Base-by-base conservation (phyloP, 2,113 vertebrate genomes). In the Ceyx margarethae region DNA sequence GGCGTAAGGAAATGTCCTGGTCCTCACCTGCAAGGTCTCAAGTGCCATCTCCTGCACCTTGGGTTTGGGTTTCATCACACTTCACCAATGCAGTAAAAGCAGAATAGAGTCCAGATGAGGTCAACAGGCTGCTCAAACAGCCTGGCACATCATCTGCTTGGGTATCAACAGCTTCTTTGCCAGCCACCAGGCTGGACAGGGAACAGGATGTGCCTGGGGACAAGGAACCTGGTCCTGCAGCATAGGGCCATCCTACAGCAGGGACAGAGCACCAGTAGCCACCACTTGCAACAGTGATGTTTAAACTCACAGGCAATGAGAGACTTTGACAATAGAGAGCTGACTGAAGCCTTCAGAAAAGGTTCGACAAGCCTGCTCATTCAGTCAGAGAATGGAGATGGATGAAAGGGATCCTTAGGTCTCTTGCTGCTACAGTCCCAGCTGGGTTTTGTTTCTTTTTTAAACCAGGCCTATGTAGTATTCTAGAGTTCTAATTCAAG, bases 241-340 rank as follows among this genome's bases (percentile, higher is more conserved):
- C 2, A 0, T 1, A 14, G 2, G 1, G 10, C 46, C n/a, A 19
- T 11, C 37, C 61, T 8, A 4, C 4, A 2, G 5, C 57, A 43
- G n/a, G 11, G 28, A 58, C 28, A 18, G 35, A 65, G n/a, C 42
- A 19, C 17, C 22, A 46, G 26, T 3, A 35, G 65, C 35, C 4
- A 0, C 18, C 2, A 6, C 13, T 18, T 42, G 46, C 43, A n/a
- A 56, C 9, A 2, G 20, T 1, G 3, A 15, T 2, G 8, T 14
- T 13, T 57, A 10, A 45, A 29, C 33, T 54, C 8, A 50, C 14
- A 23, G 1, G 1, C 12, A 12, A 40, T 1, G 2, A 68, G 67
- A 56, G 64, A 9, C 15, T 22, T 9, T 2, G 40, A 43, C 28
- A 29, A 29, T 3, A 13, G 11, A 42, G 57, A 79, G 15, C n/a